These are phyloP conservation scores for Drosophila borborema DNA, from an alignment of 2,888 invertebrate genomes.

Conservation along the genomic window DNA sequence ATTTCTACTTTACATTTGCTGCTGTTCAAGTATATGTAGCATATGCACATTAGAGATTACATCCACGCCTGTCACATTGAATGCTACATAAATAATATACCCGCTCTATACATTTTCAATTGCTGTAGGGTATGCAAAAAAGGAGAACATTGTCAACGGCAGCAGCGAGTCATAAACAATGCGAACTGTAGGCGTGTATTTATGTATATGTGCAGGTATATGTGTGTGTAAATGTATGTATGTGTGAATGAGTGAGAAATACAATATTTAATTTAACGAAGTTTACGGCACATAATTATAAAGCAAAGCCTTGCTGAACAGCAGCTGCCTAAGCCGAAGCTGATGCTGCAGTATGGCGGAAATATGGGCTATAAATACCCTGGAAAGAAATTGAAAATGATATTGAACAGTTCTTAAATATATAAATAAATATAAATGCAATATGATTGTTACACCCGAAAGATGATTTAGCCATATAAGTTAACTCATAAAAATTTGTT, in stretches of 20 bases:
- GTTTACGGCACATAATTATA: conserved; percentile 70
- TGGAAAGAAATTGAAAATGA: background rate
- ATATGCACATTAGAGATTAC: no score
- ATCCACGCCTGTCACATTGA: background rate
- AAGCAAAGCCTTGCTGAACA: conserved; percentile 21
- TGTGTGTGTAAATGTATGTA: background rate
- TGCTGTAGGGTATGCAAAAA: conserved; percentile 1
- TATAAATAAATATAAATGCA: no score
- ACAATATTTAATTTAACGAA: conserved; percentile 63
- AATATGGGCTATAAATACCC: background rate
- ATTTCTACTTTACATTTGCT: background rate
- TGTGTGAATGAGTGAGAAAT: conserved; percentile 19
- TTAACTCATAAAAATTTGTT: no score
- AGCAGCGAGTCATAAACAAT: conserved; percentile 53
- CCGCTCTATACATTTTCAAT: background rate
- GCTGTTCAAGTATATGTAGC: no score
- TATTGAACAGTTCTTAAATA: no score
- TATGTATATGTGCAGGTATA: background rate
- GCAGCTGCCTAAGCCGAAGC: conserved; percentile 45
- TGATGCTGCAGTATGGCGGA: background rate
- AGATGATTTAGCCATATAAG: no score
- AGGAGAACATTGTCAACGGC: conserved; percentile 53
- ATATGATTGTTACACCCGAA: no score
- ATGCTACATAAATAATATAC: background rate
- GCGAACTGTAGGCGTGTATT: conserved; percentile 16